Evolutionary conservation across 2,113 vertebrate genomes (phyloP).

Genomic region (Pao palembangensis): DNA sequence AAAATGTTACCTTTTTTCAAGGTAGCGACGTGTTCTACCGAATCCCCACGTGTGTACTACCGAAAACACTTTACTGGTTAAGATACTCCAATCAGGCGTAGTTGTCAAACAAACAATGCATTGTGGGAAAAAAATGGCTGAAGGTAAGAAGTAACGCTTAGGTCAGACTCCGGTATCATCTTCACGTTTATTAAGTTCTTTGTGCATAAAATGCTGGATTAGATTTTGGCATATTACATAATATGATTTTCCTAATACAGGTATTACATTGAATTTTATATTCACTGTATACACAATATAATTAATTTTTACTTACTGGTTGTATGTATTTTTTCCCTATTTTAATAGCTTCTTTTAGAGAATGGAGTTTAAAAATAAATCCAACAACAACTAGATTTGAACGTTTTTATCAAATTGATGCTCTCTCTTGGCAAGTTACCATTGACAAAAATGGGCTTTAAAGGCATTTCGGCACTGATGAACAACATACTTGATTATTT

Average conservation of each 20-base stretch:
- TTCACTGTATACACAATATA: not conserved
- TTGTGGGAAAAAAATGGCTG: slow-evolving; percentile 21
- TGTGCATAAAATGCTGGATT: not conserved
- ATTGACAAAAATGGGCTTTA: no score
- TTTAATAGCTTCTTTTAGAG: not conserved
- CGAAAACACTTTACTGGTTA: slow-evolving; percentile 23
- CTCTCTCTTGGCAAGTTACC: no score
- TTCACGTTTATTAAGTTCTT: not conserved
- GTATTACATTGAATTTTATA: not conserved
- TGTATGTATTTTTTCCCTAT: not conserved
- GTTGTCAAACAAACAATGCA: slow-evolving; percentile 25
- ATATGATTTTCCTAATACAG: not conserved
- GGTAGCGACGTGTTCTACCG: not conserved
- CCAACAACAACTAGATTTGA: no score
- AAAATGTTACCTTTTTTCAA: slow-evolving; percentile 37
- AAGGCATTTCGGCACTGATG: no score
- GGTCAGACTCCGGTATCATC: not conserved
- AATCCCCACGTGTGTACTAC: slow-evolving; percentile 51
- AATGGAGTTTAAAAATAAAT: slow-evolving; percentile 4
- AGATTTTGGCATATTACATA: not conserved
- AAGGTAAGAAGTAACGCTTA: not conserved
- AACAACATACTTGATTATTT: no score
- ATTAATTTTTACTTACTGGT: not conserved
- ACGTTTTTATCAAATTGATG: no score
- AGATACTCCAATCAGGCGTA: not conserved